Conservation (phyloP, 2,797 vertebrate genomes). For the Neosilurus mollespiculum region DNA sequence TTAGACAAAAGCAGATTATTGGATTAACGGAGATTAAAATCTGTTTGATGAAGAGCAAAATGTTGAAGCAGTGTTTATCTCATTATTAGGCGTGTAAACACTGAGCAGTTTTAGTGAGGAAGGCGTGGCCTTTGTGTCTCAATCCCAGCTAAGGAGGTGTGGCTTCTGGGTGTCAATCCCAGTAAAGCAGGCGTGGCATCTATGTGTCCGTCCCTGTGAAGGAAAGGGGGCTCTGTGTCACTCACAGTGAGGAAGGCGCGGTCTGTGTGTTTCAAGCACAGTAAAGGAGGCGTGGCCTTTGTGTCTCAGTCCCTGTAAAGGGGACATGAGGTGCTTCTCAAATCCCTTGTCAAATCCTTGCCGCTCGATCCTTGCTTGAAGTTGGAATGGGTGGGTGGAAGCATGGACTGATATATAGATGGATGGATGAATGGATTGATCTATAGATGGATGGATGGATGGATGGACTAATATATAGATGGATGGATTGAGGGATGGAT, state of each 20-base stretch:
- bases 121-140: neutral
- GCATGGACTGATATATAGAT: too few species aligned
- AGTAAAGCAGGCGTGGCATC: neutral
- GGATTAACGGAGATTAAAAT: neutral
- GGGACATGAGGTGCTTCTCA: neutral
- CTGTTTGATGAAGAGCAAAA: slow-evolving; percentile 1
- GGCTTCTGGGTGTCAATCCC: neutral
- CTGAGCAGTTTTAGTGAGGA: neutral
- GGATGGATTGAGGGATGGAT: too few species aligned
- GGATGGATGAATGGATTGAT: too few species aligned
- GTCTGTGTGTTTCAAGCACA: neutral
- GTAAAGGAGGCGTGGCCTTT: neutral
- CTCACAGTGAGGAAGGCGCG: neutral
- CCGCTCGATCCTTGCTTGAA: too few species aligned
- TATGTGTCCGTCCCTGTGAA: neutral
- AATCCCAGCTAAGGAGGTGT: neutral
- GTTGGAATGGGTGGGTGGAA: too few species aligned
- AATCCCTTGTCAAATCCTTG: too few species aligned
- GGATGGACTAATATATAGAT: too few species aligned
- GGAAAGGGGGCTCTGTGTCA: neutral
- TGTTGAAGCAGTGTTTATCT: slow-evolving; percentile 2
- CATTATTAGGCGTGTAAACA: neutral
- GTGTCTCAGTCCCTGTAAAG: too few species aligned
- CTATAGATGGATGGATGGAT: too few species aligned
- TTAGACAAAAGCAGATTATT: slow-evolving; percentile 7